phyloP scores from a whole-genome alignment of 2,113 vertebrate species.

The Thunnus maccoyii region DNA sequence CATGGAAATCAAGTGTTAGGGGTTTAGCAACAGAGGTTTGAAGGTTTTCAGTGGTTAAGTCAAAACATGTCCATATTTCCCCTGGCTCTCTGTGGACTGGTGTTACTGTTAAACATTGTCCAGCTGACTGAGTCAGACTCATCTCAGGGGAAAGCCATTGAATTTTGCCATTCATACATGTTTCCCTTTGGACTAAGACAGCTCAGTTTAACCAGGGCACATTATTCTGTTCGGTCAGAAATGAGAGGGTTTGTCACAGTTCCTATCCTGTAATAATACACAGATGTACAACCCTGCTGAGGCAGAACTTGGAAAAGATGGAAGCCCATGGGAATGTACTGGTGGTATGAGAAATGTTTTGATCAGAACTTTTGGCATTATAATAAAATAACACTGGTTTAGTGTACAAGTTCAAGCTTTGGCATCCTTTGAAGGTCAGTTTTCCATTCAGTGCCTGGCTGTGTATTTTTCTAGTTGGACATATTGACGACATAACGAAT shows the following conservation, averaged over 20 bases:
- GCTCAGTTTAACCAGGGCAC: conserved; percentile 38
- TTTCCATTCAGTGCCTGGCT: conserved; percentile 16
- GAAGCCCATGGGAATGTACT: conserved; percentile 26
- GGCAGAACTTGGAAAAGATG: conserved; percentile 18
- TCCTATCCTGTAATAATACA: conserved; percentile 59
- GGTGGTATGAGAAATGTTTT: conserved; percentile 38
- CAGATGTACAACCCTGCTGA: conserved; percentile 63
- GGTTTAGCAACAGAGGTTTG: no score
- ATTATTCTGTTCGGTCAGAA: conserved; percentile 36
- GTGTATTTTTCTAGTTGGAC: not conserved
- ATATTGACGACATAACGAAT: conserved; percentile 24
- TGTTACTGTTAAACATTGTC: conserved; percentile 10
- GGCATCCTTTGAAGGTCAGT: conserved; percentile 45
- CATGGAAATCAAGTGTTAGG: not conserved
- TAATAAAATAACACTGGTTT: conserved; percentile 31
- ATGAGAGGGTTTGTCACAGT: conserved; percentile 44
- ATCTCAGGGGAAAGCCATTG: conserved; percentile 38
- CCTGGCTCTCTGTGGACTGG: not conserved
- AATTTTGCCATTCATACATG: conserved; percentile 46
- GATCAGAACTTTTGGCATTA: conserved; percentile 39
- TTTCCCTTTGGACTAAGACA: conserved; percentile 22
- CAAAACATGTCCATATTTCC: not conserved
- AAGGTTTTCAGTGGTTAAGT: not conserved
- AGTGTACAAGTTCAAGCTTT: conserved; percentile 7
- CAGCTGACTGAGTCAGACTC: conserved; percentile 43